Conservation (phyloP, 2,113 vertebrate species). For the Urocynchramus pylzowi region DNA sequence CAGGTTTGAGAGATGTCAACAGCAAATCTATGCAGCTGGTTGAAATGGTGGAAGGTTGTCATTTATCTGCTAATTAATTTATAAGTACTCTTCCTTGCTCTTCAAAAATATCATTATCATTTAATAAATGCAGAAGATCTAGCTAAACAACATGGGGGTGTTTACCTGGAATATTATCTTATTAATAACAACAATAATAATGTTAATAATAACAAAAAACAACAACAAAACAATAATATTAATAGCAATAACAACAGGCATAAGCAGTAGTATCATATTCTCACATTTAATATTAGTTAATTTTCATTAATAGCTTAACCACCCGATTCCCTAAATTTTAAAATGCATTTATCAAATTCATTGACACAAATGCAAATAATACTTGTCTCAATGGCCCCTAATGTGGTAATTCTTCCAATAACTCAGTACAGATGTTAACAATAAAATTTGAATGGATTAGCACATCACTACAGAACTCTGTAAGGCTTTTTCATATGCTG, state of each 20-base stretch:
- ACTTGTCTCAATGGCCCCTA: neutral
- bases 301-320: neutral
- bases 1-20: neutral
- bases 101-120: neutral
- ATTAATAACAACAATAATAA: neutral
- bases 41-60: neutral
- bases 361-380: neutral
- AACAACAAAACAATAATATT: neutral
- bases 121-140: neutral
- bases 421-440: slow-evolving; percentile 7
- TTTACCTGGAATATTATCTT: neutral
- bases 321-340: neutral
- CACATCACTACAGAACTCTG: neutral
- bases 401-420: neutral
- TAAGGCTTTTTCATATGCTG: neutral
- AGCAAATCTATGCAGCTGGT: neutral
- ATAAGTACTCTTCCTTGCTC: neutral
- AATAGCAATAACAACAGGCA: neutral
- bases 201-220: neutral
- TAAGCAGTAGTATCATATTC: neutral
- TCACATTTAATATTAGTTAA: neutral
- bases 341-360: neutral
- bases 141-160: neutral
- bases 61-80: neutral
- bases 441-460: neutral